A percentile compares a stretch with the other conserved stretches of the same genome.
Evolutionary conservation across 2,888 invertebrate genomes (phyloP).

Genomic region (Chironomus riparius): DNA sequence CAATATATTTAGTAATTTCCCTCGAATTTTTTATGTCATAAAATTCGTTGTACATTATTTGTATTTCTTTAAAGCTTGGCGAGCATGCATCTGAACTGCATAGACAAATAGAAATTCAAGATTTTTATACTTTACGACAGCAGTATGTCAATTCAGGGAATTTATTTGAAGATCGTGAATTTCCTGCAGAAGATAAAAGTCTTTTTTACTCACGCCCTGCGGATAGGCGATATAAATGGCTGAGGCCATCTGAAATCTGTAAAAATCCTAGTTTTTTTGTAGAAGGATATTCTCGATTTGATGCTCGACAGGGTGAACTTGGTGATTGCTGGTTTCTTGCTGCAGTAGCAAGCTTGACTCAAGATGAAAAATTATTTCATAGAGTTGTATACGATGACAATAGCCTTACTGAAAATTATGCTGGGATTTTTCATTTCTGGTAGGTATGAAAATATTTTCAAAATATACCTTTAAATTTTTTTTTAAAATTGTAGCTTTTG

Average conservation of each 20-base stretch:
- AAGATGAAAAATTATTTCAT: constrained; percentile 76
- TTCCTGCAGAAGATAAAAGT: constrained; percentile 71
- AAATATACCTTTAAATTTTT: too few relatives aligned
- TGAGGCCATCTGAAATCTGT: constrained; percentile 79
- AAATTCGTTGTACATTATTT: constrained; percentile 21
- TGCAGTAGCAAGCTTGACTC: constrained; percentile 87
- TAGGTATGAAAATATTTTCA: constrained; percentile 34
- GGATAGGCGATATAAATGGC: constrained; percentile 83
- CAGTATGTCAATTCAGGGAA: constrained; percentile 61
- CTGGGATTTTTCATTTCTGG: constrained; percentile 92
- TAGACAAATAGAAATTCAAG: constrained; percentile 46
- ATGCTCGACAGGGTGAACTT: constrained; percentile 93
- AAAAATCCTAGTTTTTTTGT: constrained; percentile 84
- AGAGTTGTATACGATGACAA: constrained; percentile 96
- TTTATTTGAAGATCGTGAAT: constrained; percentile 86
- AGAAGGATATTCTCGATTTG: constrained; percentile 93
- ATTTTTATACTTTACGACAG: constrained; percentile 56
- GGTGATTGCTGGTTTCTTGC: constrained; percentile 97
- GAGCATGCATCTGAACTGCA: constrained; percentile 63
- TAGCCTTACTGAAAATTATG: constrained; percentile 85
- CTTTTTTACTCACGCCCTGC: constrained; percentile 78
- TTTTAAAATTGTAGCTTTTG: constrained; percentile 55
- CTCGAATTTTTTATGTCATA: not conserved
- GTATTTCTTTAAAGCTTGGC: constrained; percentile 53
- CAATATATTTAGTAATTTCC: constrained; percentile 32